These are phyloP conservation scores for Acanthopleura granulata DNA, from an alignment of 2,888 invertebrate species.

Conservation along the genomic window DNA sequence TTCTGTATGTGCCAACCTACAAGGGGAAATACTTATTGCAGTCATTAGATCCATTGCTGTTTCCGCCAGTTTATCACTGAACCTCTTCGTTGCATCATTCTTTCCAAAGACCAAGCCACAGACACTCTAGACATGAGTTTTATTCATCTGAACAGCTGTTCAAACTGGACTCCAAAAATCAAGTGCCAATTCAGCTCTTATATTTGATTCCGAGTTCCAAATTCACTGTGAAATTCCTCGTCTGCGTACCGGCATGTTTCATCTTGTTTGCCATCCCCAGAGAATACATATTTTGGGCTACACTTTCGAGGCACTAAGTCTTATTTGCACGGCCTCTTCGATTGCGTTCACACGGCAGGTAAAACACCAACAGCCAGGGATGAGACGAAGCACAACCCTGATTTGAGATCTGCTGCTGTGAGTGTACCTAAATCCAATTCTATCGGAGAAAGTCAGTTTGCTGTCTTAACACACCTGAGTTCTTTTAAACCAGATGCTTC, in stretches of 20 bases:
- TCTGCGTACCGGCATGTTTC: background rate
- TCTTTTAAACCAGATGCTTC: conserved; percentile 9
- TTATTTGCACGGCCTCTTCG: background rate
- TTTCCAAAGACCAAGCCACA: background rate
- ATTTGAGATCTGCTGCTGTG: background rate
- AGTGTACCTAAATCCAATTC: conserved; percentile 8
- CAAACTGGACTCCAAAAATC: background rate
- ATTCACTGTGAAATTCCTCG: background rate
- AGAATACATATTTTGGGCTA: background rate
- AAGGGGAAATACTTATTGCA: background rate
- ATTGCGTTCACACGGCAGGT: conserved; percentile 1
- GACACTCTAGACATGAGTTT: background rate
- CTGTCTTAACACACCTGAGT: background rate
- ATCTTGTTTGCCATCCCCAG: background rate
- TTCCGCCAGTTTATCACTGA: background rate
- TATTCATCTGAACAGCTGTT: background rate
- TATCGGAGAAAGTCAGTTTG: conserved; percentile 5
- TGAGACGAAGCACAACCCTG: background rate
- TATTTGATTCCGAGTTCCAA: background rate
- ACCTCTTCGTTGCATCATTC: background rate
- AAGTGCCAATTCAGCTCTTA: no score
- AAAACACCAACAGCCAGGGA: background rate
- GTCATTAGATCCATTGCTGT: background rate
- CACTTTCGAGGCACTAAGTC: background rate
- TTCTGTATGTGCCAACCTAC: background rate